These are phyloP conservation scores for Paragorgia papillata DNA, from an alignment of 92 coral and sea anemone species.

Conservation along the genomic window DNA sequence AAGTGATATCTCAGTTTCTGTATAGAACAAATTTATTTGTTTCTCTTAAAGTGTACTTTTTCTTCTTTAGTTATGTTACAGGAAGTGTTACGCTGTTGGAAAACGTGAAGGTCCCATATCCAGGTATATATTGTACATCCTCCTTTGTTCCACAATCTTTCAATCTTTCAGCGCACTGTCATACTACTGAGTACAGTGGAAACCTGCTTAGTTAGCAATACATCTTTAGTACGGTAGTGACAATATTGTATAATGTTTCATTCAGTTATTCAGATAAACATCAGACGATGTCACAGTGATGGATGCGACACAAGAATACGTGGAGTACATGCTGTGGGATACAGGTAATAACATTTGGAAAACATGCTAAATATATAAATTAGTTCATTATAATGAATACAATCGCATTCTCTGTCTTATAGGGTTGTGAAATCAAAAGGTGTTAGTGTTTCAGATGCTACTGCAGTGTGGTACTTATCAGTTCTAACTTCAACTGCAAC, in stretches of 20 bases:
- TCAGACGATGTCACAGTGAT: constrained; percentile 95
- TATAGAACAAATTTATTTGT: too few relatives aligned
- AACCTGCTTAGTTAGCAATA: too few relatives aligned
- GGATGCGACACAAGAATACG: constrained; percentile 98
- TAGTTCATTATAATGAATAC: background rate
- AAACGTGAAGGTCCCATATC: constrained; percentile 90
- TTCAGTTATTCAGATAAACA: constrained; percentile 89
- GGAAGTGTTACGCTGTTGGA: constrained; percentile 88
- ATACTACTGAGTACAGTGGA: background rate
- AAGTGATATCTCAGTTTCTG: too few relatives aligned
- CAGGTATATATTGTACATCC: constrained; percentile 71
- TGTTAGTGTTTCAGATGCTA: constrained; percentile 95
- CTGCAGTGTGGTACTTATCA: constrained; percentile 97
- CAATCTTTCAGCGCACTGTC: background rate
- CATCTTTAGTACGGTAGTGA: too few relatives aligned
- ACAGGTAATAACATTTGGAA: constrained; percentile 80
- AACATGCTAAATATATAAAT: background rate
- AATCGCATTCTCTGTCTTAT: constrained; percentile 19
- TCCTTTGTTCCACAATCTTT: too few relatives aligned
- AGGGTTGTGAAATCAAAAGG: constrained; percentile 94
- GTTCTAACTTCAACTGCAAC: constrained; percentile 90
- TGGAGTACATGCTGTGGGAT: constrained; percentile 95
- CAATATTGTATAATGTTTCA: background rate
- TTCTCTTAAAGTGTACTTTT: background rate
- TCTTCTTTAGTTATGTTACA: constrained; percentile 65